phyloP scores from a whole-genome alignment of 2,888 invertebrate genomes.

The Gisinianus flammeolus region DNA sequence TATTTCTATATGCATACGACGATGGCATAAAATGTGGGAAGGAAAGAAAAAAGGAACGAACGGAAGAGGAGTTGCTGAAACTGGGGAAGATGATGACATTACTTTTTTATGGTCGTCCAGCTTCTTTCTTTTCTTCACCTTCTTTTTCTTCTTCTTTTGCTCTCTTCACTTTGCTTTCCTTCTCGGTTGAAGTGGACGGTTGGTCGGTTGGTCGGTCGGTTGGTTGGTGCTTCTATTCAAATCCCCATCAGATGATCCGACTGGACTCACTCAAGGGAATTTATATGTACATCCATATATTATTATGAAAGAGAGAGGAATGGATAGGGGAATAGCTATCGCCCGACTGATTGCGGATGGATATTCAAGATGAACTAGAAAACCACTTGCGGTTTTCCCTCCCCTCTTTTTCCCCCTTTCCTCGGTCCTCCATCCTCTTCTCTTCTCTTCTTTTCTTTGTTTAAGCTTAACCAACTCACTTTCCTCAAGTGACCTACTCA shows the following conservation, averaged over 20 bases:
- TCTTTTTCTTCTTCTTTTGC: no score
- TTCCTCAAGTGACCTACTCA: no score
- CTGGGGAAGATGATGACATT: conserved; percentile 29
- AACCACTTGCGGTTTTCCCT: conserved; percentile 2
- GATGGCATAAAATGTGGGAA: neutral
- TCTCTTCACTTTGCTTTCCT: no score
- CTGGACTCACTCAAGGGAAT: neutral
- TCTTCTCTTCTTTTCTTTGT: neutral
- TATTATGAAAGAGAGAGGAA: neutral
- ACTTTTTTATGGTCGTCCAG: conserved; percentile 14
- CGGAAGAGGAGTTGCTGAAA: neutral
- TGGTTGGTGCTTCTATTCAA: conserved; percentile 23
- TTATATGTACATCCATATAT: conserved; percentile 20
- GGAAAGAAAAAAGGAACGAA: neutral
- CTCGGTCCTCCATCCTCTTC: neutral
- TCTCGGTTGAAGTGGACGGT: no score
- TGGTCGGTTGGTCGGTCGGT: no score
- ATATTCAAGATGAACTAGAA: conserved; percentile 9
- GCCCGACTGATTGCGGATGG: no score
- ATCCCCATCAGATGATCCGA: conserved; percentile 28
- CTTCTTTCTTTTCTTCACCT: neutral
- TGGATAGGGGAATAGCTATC: no score
- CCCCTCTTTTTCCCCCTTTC: conserved; percentile 1
- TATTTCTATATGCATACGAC: no score
- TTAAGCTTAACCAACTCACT: neutral